Percentiles rank a stretch among this genome's conserved stretches.
phyloP scores from a whole-genome alignment of 2,888 invertebrate species.

The Megalurothrips usitatus region DNA sequence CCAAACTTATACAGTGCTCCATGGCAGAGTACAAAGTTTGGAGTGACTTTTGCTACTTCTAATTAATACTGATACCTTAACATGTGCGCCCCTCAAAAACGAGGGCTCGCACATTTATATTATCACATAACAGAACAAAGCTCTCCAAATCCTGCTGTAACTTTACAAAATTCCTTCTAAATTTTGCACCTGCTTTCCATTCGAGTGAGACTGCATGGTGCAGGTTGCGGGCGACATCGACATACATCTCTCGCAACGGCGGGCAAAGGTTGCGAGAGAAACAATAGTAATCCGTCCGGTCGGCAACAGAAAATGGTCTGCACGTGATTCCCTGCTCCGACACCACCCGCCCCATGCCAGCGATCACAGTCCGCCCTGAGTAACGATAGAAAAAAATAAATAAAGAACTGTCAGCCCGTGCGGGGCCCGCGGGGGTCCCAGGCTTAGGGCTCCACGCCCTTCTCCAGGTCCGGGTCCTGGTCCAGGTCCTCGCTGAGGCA shows the following conservation, averaged over 20 bases:
- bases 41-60: neutral
- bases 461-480: too few relatives aligned
- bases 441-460: too few relatives aligned
- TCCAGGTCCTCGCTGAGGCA: neutral
- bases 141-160: neutral
- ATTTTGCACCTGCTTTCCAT: too few relatives aligned
- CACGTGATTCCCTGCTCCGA: too few relatives aligned
- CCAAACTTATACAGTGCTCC: neutral
- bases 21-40: neutral
- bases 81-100: neutral
- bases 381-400: constrained; percentile 10
- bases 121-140: neutral
- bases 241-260: too few relatives aligned
- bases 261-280: too few relatives aligned
- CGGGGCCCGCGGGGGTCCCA: neutral
- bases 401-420: neutral
- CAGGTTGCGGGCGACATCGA: too few relatives aligned
- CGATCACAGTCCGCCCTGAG: constrained; percentile 2
- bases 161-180: too few relatives aligned
- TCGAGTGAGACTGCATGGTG: too few relatives aligned
- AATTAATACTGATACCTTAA: constrained; percentile 10
- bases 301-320: too few relatives aligned
- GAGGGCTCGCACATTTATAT: neutral
- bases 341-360: too few relatives aligned
- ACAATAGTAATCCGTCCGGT: too few relatives aligned